These are phyloP conservation scores for Cebus imitator DNA, from an alignment of 2,113 vertebrate species.

Conservation along the genomic window DNA sequence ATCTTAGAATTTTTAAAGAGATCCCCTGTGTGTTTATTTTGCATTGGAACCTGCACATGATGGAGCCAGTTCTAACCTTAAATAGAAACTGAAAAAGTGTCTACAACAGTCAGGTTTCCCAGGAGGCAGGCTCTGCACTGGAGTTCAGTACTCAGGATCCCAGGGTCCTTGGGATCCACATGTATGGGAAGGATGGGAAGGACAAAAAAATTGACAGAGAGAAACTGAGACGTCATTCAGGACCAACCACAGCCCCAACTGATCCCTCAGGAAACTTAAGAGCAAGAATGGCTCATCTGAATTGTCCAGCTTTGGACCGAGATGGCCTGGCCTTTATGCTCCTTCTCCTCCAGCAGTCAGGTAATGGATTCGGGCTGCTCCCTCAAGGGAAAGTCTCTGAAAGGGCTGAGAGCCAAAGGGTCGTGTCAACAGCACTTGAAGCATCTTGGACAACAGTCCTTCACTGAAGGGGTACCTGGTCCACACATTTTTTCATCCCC, in stretches of 20 bases:
- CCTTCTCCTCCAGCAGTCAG: neutral
- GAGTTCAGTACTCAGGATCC: no score
- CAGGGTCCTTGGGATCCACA: neutral
- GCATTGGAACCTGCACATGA: neutral
- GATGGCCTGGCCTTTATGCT: accelerated
- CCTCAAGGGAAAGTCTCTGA: no score
- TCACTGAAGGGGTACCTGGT: accelerated
- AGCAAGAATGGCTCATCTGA: neutral
- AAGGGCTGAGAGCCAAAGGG: accelerated
- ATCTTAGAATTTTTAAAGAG: neutral
- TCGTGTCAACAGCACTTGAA: neutral
- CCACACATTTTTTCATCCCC: accelerated
- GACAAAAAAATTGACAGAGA: neutral
- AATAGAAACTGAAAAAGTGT: neutral
- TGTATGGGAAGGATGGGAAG: no score
- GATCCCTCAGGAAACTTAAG: neutral
- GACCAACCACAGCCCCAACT: no score
- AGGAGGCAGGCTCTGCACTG: neutral
- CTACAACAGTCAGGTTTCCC: neutral
- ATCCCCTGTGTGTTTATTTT: neutral
- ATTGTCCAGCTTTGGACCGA: neutral
- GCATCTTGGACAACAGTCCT: neutral
- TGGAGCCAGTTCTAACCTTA: neutral
- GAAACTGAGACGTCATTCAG: accelerated
- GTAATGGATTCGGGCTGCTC: neutral